phyloP scores from a whole-genome alignment of 2,113 vertebrate species.

The Hydrochoerus hydrochaeris region DNA sequence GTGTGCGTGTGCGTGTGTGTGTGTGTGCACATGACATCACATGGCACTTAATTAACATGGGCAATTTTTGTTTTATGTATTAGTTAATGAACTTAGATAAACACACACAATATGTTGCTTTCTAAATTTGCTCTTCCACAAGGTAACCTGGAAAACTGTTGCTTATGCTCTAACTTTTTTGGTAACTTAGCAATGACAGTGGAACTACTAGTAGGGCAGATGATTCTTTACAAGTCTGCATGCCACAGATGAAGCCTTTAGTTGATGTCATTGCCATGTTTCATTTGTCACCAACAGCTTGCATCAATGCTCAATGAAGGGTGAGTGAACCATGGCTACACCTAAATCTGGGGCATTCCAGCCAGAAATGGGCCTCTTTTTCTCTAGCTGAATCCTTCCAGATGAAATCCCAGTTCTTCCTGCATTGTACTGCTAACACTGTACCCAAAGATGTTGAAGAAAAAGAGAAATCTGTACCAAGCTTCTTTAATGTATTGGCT shows the following conservation, averaged over 20 bases:
- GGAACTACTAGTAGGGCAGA: background rate
- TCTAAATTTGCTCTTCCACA: background rate
- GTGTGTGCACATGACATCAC: background rate
- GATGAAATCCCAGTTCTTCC: background rate
- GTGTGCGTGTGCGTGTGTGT: too few species aligned
- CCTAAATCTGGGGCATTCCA: background rate
- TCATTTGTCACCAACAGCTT: background rate
- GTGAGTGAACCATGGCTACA: background rate
- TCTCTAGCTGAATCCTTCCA: conserved; percentile 15
- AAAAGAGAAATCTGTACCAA: conserved; percentile 18
- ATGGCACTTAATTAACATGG: background rate
- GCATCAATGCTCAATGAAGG: background rate
- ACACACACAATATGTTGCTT: background rate
- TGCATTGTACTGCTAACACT: background rate
- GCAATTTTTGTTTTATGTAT: background rate
- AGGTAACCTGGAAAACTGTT: background rate
- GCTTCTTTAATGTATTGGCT: background rate
- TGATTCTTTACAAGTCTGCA: background rate
- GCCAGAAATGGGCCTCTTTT: background rate
- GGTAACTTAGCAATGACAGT: background rate
- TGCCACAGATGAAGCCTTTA: background rate
- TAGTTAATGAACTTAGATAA: background rate
- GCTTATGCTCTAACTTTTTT: background rate
- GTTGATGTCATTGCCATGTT: background rate
- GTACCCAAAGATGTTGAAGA: background rate